Evolutionary conservation across 2,113 vertebrate genomes (phyloP).

Genomic region (Deroptyus accipitrinus): DNA sequence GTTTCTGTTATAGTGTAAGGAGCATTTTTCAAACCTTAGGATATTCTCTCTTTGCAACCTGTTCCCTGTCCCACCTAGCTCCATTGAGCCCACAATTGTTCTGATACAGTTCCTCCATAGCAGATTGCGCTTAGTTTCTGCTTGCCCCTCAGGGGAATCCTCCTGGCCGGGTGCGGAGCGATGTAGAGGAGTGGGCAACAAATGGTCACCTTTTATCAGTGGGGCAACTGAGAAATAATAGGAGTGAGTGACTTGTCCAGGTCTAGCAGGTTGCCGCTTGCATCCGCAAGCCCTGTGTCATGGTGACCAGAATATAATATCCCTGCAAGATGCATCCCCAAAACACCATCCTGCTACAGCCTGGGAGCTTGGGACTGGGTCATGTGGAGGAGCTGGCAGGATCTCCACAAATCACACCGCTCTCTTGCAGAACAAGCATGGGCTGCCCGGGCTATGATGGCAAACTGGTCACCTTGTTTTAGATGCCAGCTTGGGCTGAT

Average conservation of each 20-base stretch:
- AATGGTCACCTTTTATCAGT: not conserved
- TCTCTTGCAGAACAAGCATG: not conserved
- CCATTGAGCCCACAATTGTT: fast-evolving
- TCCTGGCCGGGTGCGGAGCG: not conserved
- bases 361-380: not conserved
- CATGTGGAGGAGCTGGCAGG: fast-evolving
- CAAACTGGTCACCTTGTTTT: not conserved
- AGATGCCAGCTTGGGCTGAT: not conserved
- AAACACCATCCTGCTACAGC: not conserved
- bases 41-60: not conserved
- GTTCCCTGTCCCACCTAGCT: not conserved
- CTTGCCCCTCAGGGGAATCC: not conserved
- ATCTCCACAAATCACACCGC: not conserved
- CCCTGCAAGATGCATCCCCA: not conserved
- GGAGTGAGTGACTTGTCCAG: not conserved
- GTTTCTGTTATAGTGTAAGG: not conserved
- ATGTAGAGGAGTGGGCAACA: not conserved
- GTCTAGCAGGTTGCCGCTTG: not conserved
- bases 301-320: not conserved
- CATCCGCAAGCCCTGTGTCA: not conserved
- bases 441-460: not conserved
- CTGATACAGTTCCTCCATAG: not conserved
- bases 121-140: not conserved
- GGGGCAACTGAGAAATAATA: not conserved
- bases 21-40: not conserved